These are phyloP conservation scores for Pelobates cultripes DNA, from an alignment of 2,797 vertebrate genomes.

Conservation along the genomic window DNA sequence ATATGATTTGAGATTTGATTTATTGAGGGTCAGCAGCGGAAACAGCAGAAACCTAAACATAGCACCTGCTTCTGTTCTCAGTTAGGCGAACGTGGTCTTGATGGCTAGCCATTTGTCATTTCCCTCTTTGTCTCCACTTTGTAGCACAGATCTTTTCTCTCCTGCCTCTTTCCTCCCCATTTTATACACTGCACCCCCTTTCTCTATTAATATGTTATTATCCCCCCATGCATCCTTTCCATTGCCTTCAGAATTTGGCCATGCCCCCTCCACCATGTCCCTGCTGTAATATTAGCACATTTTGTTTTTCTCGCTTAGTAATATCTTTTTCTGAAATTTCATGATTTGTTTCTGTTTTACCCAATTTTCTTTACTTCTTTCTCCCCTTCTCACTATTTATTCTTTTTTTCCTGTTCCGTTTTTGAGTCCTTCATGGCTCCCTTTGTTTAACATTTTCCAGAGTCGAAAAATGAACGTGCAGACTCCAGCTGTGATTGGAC, in stretches of 20 bases:
- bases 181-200: neutral
- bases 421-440: too few species aligned
- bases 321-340: neutral
- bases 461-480: too few species aligned
- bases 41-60: neutral
- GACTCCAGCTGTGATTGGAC: too few species aligned
- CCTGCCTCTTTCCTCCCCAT: neutral
- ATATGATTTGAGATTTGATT: constrained; percentile 16
- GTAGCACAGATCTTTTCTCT: neutral
- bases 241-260: too few species aligned
- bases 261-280: too few species aligned
- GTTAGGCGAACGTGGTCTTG: neutral
- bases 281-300: neutral
- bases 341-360: neutral
- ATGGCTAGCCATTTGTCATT: neutral
- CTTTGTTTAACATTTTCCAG: too few species aligned
- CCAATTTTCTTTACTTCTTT: neutral
- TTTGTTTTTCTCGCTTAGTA: neutral
- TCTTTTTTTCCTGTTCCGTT: neutral
- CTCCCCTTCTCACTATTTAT: neutral
- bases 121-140: neutral
- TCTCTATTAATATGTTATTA: neutral
- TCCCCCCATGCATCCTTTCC: neutral
- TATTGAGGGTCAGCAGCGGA: neutral
- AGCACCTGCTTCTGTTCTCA: neutral